Base-by-base conservation (phyloP, 2,797 vertebrate genomes). In the Lerista edwardsae region DNA sequence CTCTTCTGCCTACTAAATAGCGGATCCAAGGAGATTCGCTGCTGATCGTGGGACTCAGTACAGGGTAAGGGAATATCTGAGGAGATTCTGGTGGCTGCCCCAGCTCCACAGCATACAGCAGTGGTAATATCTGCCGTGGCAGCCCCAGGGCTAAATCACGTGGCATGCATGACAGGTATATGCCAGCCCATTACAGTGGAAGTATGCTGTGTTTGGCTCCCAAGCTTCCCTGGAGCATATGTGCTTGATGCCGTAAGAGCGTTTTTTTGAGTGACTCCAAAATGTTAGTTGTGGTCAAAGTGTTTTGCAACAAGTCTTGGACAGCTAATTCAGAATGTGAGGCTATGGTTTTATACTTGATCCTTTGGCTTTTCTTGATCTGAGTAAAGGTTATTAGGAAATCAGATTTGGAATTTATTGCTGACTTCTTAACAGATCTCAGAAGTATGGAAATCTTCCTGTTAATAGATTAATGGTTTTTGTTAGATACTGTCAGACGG, bases 341-440 rank as follows among this genome's bases (percentile, higher is more conserved):
- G 23, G 4, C 11, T 23, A 55, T 72, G 17, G 69, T 17, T 55
- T n/a, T 17, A 15, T 31, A 19, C 21, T 23, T 23, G 1, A 31
- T 73, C 9, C 67, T 69, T 55, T 44, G 10, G 19, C 17, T 29
- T 31, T 25, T 67, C 47, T 31, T 62, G 62, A 6, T 59, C 73
- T 77, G 19, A 75, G 23, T 80, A 29, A 87, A 89, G 25, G 72
- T 62, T 78, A 72, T 4, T 29, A n/a, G 57, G 19, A 84, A 79
- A 64, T 79, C 7, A 76, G 36, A 29, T 62, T 90, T 90, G 72
- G 47, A 75, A 90, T 91, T 75, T 31, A 64, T 86, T 92, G 92
- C 89, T 87, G 83, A 93, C 84, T 84, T 91, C 81, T 87, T 94
- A 88, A 95, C 51, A 55, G 4, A 61, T 61, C 6, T 23, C 89